Conservation (phyloP, 2,797 vertebrate genomes). For the Mionectes olivaceus region DNA sequence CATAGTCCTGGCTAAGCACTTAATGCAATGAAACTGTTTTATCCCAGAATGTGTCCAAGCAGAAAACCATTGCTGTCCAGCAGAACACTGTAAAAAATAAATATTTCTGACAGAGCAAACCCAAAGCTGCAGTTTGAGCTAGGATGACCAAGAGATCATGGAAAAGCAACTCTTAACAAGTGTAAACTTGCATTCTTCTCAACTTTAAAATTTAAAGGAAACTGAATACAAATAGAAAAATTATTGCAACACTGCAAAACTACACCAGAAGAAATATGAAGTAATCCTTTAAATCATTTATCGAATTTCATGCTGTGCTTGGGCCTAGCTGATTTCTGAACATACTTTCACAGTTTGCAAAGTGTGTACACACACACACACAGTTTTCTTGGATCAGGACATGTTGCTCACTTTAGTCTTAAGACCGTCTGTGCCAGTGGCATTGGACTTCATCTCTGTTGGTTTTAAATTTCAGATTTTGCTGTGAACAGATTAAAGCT, state of each 20-base stretch:
- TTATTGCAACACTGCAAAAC: not conserved
- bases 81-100: not conserved
- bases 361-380: fast-evolving
- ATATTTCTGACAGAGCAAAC: not conserved
- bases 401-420: not conserved
- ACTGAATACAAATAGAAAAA: not conserved
- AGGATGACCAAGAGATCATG: not conserved
- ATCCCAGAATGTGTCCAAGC: not conserved
- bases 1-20: fast-evolving
- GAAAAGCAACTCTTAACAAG: not conserved
- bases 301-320: not conserved
- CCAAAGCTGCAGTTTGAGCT: not conserved
- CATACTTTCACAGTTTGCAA: not conserved
- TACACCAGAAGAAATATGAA: not conserved
- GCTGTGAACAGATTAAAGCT: conserved; percentile 93
- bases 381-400: not conserved
- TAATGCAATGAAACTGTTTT: not conserved
- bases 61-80: not conserved
- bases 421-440: fast-evolving
- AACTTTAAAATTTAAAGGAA: not conserved
- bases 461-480: conserved; percentile 86
- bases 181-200: not conserved
- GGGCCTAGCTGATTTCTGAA: not conserved
- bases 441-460: not conserved
- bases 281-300: not conserved